A percentile compares a stretch with the other conserved stretches of the same genome.
Evolutionary conservation across 2,888 invertebrate species (phyloP).

Genomic region (Ochropleura leucogaster): DNA sequence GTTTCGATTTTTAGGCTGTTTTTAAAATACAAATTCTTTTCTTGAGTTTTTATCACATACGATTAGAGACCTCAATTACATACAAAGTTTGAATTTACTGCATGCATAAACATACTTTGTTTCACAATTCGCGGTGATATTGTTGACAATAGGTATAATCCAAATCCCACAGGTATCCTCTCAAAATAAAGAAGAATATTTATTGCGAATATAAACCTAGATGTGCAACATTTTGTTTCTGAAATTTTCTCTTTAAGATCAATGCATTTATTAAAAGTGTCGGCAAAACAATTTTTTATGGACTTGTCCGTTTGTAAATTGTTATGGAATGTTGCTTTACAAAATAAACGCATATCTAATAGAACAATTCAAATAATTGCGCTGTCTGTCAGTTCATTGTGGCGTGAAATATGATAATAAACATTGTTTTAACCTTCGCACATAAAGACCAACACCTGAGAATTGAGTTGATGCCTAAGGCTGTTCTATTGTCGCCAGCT

Average conservation of each 20-base stretch:
- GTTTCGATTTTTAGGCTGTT: background rate
- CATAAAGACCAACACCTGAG: slow-evolving; percentile 52
- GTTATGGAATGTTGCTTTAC: slow-evolving; percentile 41
- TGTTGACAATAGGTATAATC: slow-evolving; percentile 56
- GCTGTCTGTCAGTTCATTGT: slow-evolving; percentile 50
- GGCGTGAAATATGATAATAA: slow-evolving; percentile 57
- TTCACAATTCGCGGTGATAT: slow-evolving; percentile 32
- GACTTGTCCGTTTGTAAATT: slow-evolving; percentile 3
- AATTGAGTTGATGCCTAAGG: slow-evolving; percentile 33
- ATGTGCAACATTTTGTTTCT: slow-evolving; percentile 17
- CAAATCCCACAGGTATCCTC: slow-evolving; percentile 20
- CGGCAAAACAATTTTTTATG: background rate
- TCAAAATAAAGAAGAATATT: slow-evolving; percentile 40
- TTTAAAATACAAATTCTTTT: slow-evolving; percentile 1
- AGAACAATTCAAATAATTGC: slow-evolving; percentile 54
- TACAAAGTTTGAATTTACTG: slow-evolving; percentile 32
- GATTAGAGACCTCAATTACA: slow-evolving; percentile 19
- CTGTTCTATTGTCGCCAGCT: slow-evolving; percentile 51
- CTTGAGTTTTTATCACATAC: background rate
- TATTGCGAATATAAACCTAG: slow-evolving; percentile 33
- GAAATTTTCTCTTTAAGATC: background rate
- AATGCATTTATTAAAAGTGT: background rate
- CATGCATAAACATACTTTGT: slow-evolving; percentile 42
- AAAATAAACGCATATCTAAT: slow-evolving; percentile 34
- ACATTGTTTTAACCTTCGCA: slow-evolving; percentile 59